Conservation (phyloP, 2,113 vertebrate species). For the Nibea coibor region DNA sequence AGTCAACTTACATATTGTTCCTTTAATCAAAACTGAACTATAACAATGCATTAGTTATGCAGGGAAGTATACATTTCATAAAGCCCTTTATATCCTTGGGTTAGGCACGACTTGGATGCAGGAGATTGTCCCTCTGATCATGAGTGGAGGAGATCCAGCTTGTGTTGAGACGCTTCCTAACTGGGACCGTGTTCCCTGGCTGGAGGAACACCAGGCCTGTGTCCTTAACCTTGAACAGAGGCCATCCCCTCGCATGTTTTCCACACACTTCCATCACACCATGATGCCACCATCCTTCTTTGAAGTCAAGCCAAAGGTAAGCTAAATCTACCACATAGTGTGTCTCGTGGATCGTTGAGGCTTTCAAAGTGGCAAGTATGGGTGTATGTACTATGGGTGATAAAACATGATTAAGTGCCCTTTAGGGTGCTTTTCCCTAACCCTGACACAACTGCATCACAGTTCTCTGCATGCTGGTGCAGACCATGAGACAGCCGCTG, state of each 20-base stretch:
- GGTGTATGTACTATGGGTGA: too few species aligned
- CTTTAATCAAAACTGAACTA: too few species aligned
- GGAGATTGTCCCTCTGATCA: constrained; percentile 81
- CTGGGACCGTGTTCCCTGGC: constrained; percentile 83
- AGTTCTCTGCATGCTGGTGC: too few species aligned
- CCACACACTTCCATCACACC: constrained; percentile 74
- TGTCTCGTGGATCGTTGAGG: not conserved
- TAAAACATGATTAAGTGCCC: too few species aligned
- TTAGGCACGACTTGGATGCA: constrained; percentile 85
- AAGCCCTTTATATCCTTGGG: not conserved
- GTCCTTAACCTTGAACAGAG: constrained; percentile 74
- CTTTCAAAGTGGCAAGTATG: not conserved
- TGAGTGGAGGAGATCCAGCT: constrained; percentile 77
- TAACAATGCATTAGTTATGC: too few species aligned
- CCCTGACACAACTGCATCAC: too few species aligned
- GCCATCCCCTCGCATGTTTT: constrained; percentile 78
- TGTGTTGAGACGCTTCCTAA: constrained; percentile 76
- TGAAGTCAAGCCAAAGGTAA: constrained; percentile 78
- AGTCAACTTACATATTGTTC: too few species aligned
- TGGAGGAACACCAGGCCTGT: constrained; percentile 68
- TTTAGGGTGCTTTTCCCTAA: too few species aligned
- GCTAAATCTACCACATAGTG: constrained; percentile 35
- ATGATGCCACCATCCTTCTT: constrained; percentile 82
- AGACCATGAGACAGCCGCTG: too few species aligned
- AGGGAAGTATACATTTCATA: too few species aligned